Conservation (phyloP, 2,888 invertebrate genomes). For the Leptopilina drosophilae region DNA sequence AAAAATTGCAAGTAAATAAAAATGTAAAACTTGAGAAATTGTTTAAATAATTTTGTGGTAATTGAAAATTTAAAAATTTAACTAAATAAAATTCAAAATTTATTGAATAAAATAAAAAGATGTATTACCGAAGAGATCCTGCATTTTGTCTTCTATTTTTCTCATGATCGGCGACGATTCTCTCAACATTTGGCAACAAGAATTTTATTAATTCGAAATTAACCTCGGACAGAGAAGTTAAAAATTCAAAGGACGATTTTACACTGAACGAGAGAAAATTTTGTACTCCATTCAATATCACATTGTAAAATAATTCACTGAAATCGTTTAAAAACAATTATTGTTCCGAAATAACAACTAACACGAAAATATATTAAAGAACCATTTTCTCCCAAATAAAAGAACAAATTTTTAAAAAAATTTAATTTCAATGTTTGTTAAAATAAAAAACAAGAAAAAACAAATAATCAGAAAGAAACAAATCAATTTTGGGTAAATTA, state of each 20-base stretch:
- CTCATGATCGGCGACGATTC: conserved; percentile 64
- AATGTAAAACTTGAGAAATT: background rate
- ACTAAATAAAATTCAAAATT: too few species aligned
- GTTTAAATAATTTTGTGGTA: background rate
- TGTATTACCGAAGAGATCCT: conserved; percentile 67
- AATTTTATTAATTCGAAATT: conserved; percentile 59
- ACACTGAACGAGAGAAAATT: conserved; percentile 62
- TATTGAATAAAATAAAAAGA: too few species aligned
- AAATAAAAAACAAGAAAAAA: too few species aligned
- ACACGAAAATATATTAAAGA: too few species aligned
- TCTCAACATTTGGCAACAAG: conserved; percentile 62
- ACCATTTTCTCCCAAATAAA: too few species aligned
- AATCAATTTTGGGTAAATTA: too few species aligned
- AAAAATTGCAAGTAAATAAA: background rate
- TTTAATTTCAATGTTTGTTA: too few species aligned
- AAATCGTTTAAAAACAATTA: conserved; percentile 42
- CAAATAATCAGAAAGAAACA: too few species aligned
- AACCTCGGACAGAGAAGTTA: conserved; percentile 60
- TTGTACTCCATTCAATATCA: conserved; percentile 57
- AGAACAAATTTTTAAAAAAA: too few species aligned
- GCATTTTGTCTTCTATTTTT: conserved; percentile 62
- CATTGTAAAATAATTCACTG: conserved; percentile 64
- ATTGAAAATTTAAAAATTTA: background rate
- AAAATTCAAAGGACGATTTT: conserved; percentile 65
- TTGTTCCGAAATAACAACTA: background rate